Evolutionary conservation across 2,888 invertebrate genomes (phyloP).

Genomic region (Caenorhabditis japonica): DNA sequence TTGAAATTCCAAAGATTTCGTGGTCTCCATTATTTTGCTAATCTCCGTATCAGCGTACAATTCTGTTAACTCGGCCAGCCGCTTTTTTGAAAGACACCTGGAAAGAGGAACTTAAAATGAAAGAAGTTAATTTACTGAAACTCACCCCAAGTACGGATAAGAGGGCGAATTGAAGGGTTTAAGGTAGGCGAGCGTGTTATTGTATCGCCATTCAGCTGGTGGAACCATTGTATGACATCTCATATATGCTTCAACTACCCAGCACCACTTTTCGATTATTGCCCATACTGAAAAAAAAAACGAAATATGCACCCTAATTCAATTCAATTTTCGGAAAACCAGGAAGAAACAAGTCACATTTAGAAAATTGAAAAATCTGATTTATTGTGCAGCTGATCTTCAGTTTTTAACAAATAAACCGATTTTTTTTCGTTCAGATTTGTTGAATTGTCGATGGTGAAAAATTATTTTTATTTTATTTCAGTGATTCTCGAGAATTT

Average conservation of each 20-base stretch:
- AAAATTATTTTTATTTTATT: too few species aligned
- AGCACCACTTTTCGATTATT: constrained; percentile 62
- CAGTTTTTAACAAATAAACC: too few species aligned
- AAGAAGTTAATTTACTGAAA: background rate
- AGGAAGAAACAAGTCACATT: too few species aligned
- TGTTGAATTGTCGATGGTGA: too few species aligned
- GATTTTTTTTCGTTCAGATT: too few species aligned
- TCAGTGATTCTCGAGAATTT: too few species aligned
- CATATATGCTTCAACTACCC: constrained; percentile 52
- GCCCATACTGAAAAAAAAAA: constrained; percentile 83
- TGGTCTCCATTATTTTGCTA: constrained; percentile 5
- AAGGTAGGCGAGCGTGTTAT: constrained; percentile 39
- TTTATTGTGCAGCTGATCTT: too few species aligned
- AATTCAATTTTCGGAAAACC: too few species aligned
- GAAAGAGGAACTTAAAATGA: constrained; percentile 3
- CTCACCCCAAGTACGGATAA: constrained; percentile 52
- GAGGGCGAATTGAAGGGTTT: constrained; percentile 3
- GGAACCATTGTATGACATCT: constrained; percentile 17
- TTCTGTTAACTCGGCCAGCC: constrained; percentile 39
- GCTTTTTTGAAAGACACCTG: constrained; percentile 38
- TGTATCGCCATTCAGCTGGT: constrained; percentile 49
- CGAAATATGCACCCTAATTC: too few species aligned
- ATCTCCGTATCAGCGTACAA: constrained; percentile 24
- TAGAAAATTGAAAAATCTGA: too few species aligned
- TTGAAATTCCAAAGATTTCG: constrained; percentile 11